Conservation (phyloP, 2,113 vertebrate species). For the Vulpes vulpes region DNA sequence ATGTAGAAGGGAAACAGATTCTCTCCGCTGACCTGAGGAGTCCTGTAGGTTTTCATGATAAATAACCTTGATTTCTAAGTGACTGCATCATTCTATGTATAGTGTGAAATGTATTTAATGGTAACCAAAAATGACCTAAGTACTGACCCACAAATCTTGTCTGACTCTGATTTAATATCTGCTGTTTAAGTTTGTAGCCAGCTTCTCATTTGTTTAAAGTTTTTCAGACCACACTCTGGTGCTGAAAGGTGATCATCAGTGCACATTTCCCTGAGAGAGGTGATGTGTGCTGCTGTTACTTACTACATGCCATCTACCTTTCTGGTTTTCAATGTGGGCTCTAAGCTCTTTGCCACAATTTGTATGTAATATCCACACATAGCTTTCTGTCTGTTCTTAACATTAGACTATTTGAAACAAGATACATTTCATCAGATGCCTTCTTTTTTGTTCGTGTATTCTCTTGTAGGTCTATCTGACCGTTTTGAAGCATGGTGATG, state of each 20-base stretch:
- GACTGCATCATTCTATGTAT: background rate
- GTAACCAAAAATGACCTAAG: background rate
- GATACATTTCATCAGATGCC: background rate
- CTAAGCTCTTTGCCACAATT: background rate
- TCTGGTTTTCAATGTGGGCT: background rate
- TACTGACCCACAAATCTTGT: background rate
- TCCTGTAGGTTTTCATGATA: conserved; percentile 90
- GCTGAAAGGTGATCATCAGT: background rate
- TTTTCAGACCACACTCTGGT: background rate
- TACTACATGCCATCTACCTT: background rate
- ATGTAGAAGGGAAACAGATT: conserved; percentile 94
- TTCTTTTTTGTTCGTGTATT: conserved; percentile 18
- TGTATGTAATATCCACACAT: background rate
- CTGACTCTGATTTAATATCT: background rate
- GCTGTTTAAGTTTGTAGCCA: background rate
- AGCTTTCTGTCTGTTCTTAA: conserved; percentile 17
- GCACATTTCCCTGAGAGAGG: background rate
- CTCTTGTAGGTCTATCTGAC: conserved; percentile 95
- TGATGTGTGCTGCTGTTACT: background rate
- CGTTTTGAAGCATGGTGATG: conserved; percentile 97
- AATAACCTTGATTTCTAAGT: conserved; percentile 36
- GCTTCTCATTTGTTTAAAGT: background rate
- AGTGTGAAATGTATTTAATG: background rate
- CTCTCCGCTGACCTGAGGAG: conserved; percentile 97
- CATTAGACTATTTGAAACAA: conserved; percentile 34